Percentiles rank a stretch among this genome's conserved stretches.
Conservation (phyloP, 1,140 invertebrate species). For the Bombyx mori region ASM3026992v2 NC_085109.1:1272001-1272500, state of each 20-base stretch:
- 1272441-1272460: conserved; percentile 63
- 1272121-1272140: conserved; percentile 55
- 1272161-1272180: conserved; percentile 50
- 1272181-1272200: conserved; percentile 40
- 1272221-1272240: conserved; percentile 70
- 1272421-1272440: conserved; percentile 66
- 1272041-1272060: conserved; percentile 61
- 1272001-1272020: conserved; percentile 30
- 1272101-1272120: conserved; percentile 40
- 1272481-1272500: conserved; percentile 72
- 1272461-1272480: conserved; percentile 72
- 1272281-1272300: conserved; percentile 22
- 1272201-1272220: conserved; percentile 74
- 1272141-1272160: conserved; percentile 65
- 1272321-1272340: conserved; percentile 59
- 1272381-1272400: conserved; percentile 66
- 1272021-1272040: conserved; percentile 56
- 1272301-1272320: conserved; percentile 34
- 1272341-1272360: conserved; percentile 52
- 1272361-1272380: conserved; percentile 67
- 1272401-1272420: conserved; percentile 66
- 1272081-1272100: conserved; percentile 51
- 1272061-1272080: conserved; percentile 58
- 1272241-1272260: conserved; percentile 42
- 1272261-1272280: conserved; percentile 35